These are phyloP conservation scores for Cerceris ruficornis DNA, from an alignment of 2,888 invertebrate genomes.

Conservation along the genomic window DNA sequence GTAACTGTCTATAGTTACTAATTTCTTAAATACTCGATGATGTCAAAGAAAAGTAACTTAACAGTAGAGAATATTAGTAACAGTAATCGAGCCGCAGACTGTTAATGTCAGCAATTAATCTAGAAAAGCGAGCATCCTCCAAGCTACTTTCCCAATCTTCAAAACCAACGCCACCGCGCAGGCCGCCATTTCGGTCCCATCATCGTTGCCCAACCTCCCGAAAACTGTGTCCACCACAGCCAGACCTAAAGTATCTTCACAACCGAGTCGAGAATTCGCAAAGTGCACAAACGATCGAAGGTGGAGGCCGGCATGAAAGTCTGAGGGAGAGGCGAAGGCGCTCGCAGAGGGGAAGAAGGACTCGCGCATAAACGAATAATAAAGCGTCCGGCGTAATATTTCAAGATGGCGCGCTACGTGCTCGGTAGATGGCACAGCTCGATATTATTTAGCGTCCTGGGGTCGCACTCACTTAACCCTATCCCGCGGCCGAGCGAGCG, in stretches of 20 bases:
- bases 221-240: too few relatives aligned
- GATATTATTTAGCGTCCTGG: slow-evolving; percentile 80
- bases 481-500: slow-evolving; percentile 69
- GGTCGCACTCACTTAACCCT: slow-evolving; percentile 80
- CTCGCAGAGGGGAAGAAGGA: slow-evolving; percentile 46
- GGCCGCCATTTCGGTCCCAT: too few relatives aligned
- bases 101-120: too few relatives aligned
- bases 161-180: too few relatives aligned
- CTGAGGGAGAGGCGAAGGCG: not conserved
- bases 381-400: slow-evolving; percentile 74
- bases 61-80: too few relatives aligned
- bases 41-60: too few relatives aligned
- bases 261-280: slow-evolving; percentile 32
- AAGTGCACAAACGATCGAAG: slow-evolving; percentile 34
- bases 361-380: slow-evolving; percentile 65
- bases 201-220: too few relatives aligned
- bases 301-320: not conserved
- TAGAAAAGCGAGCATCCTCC: too few relatives aligned
- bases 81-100: too few relatives aligned
- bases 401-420: slow-evolving; percentile 74
- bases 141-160: too few relatives aligned
- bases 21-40: too few relatives aligned
- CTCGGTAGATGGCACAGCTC: slow-evolving; percentile 76
- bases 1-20: too few relatives aligned
- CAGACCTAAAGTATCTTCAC: not conserved